Evolutionary conservation across 2,797 vertebrate species (phyloP), one percentile per base, ranked within the genome.

Genomic region (Sphenopsis melanotis): DNA sequence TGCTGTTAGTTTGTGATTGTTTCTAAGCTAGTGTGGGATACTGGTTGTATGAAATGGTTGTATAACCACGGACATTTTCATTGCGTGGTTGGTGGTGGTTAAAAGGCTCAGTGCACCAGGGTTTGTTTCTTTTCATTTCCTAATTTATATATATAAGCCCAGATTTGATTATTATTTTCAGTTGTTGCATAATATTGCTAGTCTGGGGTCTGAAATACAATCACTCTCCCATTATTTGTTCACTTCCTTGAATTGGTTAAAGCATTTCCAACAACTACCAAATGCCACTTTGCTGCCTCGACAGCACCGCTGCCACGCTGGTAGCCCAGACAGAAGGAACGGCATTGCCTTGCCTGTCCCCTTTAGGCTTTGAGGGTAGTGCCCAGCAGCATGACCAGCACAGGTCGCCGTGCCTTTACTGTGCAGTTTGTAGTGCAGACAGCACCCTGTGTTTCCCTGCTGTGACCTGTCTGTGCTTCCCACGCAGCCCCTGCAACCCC

Each of bases 401-500:
- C 46, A 50, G 44, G 34, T 47, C 92, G 49, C 69, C 55, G 70
- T 90, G 85, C 83, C 21, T 90, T 89, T 10, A 3, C 59, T n/a
- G 46, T 50, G 65, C 64, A 42, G 26, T 27, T 64, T 34, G 42
- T 29, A 21, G 13, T 17, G 89, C 39, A 23, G 50, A 63, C 71
- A 71, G 57, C 39, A 9, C 3, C 32, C 32, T 15, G 53, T 23
- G 53, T 74, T 47, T 53, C 79, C 22, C 42, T 10, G 63, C 56
- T 24, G 1, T 93, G 88, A 95, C 26, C 37, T 50, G 24, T 82
- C 50, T 92, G 56, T 91, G 56, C 81, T 95, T 96, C 84, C 75
- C 89, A 23, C 24, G 1, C 96, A 99, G 99, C 98, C 98, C 30
- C 97, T 99, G 77, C 99, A 99, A 96, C 99, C 99, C 77, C 99